phyloP scores from a whole-genome alignment of 2,113 vertebrate genomes.

The Corythornis vintsioides region DNA sequence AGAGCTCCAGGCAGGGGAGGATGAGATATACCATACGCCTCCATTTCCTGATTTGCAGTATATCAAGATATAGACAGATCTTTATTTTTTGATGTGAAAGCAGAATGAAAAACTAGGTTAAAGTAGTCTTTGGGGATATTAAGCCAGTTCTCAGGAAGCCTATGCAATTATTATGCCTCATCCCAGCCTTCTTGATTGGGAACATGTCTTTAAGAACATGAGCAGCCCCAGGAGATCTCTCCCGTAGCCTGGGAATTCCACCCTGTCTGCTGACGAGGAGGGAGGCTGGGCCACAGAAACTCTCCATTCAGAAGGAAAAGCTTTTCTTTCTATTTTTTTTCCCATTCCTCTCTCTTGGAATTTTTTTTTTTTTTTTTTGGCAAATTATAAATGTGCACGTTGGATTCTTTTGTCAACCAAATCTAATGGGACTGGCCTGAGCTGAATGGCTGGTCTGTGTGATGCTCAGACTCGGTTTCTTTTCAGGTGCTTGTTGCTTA shows the following conservation, averaged over 20 bases:
- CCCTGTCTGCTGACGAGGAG: conserved; percentile 46
- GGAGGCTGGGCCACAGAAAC: conserved; percentile 37
- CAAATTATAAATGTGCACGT: conserved; percentile 45
- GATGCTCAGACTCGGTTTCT: conserved; percentile 37
- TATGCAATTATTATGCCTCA: conserved; percentile 60
- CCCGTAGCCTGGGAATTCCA: conserved; percentile 61
- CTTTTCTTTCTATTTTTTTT: neutral
- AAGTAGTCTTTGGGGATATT: conserved; percentile 55
- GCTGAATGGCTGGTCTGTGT: conserved; percentile 72
- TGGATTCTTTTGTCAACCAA: conserved; percentile 65
- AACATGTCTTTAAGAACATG: conserved; percentile 65
- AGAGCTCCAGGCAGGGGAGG: conserved; percentile 53
- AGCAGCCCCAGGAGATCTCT: conserved; percentile 50
- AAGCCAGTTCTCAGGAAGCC: conserved; percentile 60
- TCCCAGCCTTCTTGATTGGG: conserved; percentile 59
- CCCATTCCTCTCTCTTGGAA: neutral
- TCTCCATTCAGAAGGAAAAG: conserved; percentile 56
- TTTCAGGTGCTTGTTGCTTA: conserved; percentile 63
- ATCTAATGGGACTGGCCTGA: conserved; percentile 67
- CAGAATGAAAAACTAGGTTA: conserved; percentile 62
- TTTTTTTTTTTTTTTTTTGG: neutral
- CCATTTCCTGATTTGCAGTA: conserved; percentile 52
- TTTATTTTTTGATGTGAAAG: conserved; percentile 48
- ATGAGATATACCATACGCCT: conserved; percentile 65
- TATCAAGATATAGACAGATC: conserved; percentile 54